phyloP scores from a whole-genome alignment of 2,797 vertebrate genomes.

The Neosilurus mollespiculum region DNA sequence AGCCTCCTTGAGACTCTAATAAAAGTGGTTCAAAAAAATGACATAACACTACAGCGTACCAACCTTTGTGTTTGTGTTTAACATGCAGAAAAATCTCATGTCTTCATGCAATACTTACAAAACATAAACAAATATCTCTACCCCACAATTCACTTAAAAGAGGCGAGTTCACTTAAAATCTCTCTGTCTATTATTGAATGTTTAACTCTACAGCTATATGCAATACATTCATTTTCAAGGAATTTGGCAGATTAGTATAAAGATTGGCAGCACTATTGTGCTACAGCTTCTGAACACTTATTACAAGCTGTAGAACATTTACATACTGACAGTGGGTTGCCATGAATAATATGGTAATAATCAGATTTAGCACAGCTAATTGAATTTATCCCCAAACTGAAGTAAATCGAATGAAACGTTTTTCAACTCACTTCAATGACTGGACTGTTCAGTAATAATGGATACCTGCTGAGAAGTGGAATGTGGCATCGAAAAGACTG shows the following conservation, averaged over 20 bases:
- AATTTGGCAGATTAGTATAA: not conserved
- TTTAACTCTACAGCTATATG: not conserved
- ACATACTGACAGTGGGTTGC: conserved; percentile 8
- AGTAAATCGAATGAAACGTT: conserved; percentile 3
- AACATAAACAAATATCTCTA: not conserved
- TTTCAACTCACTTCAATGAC: conserved; percentile 1
- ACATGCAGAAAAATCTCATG: not conserved
- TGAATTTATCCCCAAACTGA: conserved; percentile 14
- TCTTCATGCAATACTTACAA: not conserved
- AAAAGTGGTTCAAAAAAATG: too few species aligned
- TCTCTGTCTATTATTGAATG: not conserved
- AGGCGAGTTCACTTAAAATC: not conserved
- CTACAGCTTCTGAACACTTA: not conserved
- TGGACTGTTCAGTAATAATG: not conserved
- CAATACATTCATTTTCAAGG: not conserved
- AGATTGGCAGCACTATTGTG: conserved; percentile 23
- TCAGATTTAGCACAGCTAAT: conserved; percentile 30
- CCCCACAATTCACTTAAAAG: not conserved
- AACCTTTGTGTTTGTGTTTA: too few species aligned
- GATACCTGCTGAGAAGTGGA: not conserved
- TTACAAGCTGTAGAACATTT: conserved; percentile 19
- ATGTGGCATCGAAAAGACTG: not conserved
- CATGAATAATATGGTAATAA: conserved; percentile 23
- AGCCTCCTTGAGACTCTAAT: too few species aligned
- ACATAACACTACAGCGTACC: too few species aligned